Conservation (phyloP, 2,797 vertebrate species). For the Melanotaenia nigrans region DNA sequence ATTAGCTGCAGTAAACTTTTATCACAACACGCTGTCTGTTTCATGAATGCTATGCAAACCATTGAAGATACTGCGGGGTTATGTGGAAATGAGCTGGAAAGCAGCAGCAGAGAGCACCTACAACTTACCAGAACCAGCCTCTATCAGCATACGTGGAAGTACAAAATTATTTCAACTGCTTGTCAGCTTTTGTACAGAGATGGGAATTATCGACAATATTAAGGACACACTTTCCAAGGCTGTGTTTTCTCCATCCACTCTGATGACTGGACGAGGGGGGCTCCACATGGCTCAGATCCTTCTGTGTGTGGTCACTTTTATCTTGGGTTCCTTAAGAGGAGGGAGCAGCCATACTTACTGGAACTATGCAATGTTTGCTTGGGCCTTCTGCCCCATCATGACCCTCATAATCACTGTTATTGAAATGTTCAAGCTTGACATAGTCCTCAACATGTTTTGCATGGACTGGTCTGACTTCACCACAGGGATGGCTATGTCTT, state of each 20-base stretch:
- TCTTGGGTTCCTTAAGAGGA: slow-evolving; percentile 58
- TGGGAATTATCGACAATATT: slow-evolving; percentile 48
- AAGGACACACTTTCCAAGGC: slow-evolving; percentile 61
- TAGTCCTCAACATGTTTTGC: slow-evolving; percentile 51
- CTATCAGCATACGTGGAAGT: slow-evolving; percentile 11
- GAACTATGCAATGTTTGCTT: slow-evolving; percentile 86
- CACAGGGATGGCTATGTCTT: slow-evolving; percentile 86
- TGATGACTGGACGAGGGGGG: slow-evolving; percentile 53
- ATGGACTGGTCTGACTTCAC: slow-evolving; percentile 83
- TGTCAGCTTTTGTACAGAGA: slow-evolving; percentile 18
- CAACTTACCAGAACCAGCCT: not conserved
- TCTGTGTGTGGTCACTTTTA: slow-evolving; percentile 66
- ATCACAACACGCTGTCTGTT: slow-evolving; percentile 7
- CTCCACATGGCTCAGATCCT: slow-evolving; percentile 73
- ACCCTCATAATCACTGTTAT: slow-evolving; percentile 83
- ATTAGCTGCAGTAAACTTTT: slow-evolving; percentile 12
- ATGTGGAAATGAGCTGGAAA: not conserved
- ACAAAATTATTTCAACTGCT: not conserved
- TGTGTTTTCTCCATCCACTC: slow-evolving; percentile 53
- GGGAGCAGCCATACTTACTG: slow-evolving; percentile 71
- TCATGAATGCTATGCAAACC: slow-evolving; percentile 61
- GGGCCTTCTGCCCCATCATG: slow-evolving; percentile 84
- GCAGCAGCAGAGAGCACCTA: not conserved
- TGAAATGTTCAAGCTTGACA: slow-evolving; percentile 81
- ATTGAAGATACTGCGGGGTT: not conserved